Conservation (phyloP, 2,888 invertebrate genomes). For the Eupithecia inturbata region DNA sequence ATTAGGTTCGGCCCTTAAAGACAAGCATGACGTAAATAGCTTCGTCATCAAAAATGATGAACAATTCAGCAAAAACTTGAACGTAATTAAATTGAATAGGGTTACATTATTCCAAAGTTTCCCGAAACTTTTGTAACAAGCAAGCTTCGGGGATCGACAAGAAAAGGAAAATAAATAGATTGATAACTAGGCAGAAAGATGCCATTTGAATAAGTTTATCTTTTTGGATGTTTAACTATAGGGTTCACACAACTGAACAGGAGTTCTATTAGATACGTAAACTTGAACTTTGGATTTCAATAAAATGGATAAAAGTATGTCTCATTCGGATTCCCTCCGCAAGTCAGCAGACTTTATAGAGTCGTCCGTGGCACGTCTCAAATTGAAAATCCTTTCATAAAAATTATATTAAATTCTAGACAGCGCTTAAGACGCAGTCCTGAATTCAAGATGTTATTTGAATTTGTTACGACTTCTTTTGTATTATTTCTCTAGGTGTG, state of each 20-base stretch:
- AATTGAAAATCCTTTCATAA: conserved; percentile 35
- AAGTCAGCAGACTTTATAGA: conserved; percentile 25
- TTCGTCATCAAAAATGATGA: conserved; percentile 1
- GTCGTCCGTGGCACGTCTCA: conserved; percentile 14
- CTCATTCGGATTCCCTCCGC: conserved; percentile 29
- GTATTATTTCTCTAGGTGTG: neutral
- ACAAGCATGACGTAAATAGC: neutral
- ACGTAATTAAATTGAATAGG: conserved; percentile 9
- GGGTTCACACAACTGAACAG: neutral
- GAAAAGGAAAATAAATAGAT: neutral
- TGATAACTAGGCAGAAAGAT: neutral
- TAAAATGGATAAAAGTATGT: conserved; percentile 21
- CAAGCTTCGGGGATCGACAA: neutral
- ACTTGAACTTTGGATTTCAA: conserved; percentile 15
- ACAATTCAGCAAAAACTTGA: conserved; percentile 3
- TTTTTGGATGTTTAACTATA: neutral
- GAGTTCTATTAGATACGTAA: neutral
- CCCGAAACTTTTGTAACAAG: neutral
- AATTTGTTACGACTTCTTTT: conserved; percentile 14
- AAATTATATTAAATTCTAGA: conserved; percentile 31
- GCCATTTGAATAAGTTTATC: neutral
- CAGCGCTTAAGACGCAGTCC: conserved; percentile 3
- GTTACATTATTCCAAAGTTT: neutral
- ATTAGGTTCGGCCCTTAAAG: too few relatives aligned
- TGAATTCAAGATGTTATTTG: conserved; percentile 28